These are phyloP conservation scores for Tachina fera DNA, from an alignment of 2,888 invertebrate species.

Conservation along the genomic window DNA sequence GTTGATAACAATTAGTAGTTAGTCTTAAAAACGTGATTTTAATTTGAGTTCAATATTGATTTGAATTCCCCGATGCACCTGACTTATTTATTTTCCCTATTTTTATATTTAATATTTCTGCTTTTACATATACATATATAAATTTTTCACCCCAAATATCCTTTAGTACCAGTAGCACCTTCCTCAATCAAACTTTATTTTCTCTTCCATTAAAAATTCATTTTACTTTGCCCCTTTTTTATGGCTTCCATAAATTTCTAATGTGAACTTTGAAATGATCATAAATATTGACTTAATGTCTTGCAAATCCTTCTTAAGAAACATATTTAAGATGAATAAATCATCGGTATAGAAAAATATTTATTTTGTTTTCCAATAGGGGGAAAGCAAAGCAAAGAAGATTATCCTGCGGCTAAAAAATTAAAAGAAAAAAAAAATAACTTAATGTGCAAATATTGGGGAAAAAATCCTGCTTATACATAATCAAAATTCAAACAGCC, in stretches of 20 bases:
- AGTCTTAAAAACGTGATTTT: too few species aligned
- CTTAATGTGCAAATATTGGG: not conserved
- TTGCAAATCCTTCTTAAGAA: slow-evolving; percentile 40
- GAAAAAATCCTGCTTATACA: slow-evolving; percentile 2
- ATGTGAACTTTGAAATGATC: slow-evolving; percentile 50
- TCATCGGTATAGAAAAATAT: slow-evolving; percentile 39
- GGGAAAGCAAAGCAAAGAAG: slow-evolving; percentile 5
- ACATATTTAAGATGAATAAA: slow-evolving; percentile 37
- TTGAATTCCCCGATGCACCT: too few species aligned
- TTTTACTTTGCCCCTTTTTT: slow-evolving; percentile 1
- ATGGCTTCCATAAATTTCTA: slow-evolving; percentile 23
- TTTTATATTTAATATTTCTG: too few species aligned
- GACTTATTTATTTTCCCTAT: too few species aligned
- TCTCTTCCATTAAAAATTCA: slow-evolving; percentile 3
- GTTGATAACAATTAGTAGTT: too few species aligned
- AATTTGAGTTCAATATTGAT: too few species aligned
- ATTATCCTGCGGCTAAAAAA: slow-evolving; percentile 34
- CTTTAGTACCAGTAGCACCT: not conserved
- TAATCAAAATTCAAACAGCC: slow-evolving; percentile 9
- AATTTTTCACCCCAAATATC: not conserved
- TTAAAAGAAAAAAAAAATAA: not conserved
- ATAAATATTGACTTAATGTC: slow-evolving; percentile 57
- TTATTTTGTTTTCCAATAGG: slow-evolving; percentile 14
- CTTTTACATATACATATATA: too few species aligned
- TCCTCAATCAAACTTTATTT: not conserved